Percentiles rank a stretch among this genome's conserved stretches.
phyloP scores from a whole-genome alignment of 2,113 vertebrate genomes.

The Ardeotis arabs region DNA sequence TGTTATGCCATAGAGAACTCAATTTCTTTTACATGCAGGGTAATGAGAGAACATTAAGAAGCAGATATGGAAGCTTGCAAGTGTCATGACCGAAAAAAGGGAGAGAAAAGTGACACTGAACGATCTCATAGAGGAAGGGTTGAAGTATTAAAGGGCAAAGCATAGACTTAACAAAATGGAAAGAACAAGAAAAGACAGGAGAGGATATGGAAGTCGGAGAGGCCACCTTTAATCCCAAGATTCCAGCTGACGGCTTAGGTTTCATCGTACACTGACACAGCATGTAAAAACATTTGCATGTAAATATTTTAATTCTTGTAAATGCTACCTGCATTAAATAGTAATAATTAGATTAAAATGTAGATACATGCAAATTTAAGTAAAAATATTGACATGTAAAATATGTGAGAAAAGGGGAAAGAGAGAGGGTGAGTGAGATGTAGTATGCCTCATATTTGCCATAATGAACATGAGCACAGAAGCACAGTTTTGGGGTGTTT shows the following conservation, averaged over 20 bases:
- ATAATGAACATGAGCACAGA: not conserved
- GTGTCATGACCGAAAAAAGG: not conserved
- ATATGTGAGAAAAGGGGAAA: not conserved
- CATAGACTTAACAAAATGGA: not conserved
- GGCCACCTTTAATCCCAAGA: not conserved
- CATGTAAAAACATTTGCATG: not conserved
- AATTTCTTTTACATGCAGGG: not conserved
- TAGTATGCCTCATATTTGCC: not conserved
- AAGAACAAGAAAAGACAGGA: not conserved
- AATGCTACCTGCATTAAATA: not conserved
- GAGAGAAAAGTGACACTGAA: not conserved
- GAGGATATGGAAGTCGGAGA: not conserved
- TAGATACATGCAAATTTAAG: not conserved
- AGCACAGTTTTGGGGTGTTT: not conserved
- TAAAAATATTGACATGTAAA: not conserved
- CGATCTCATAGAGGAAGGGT: not conserved
- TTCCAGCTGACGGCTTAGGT: not conserved
- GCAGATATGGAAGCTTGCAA: not conserved
- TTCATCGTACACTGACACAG: not conserved
- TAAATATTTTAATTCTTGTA: not conserved
- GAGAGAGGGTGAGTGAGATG: accelerated
- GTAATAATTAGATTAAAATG: not conserved
- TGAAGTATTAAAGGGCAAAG: not conserved
- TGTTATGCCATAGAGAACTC: not conserved
- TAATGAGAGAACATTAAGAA: not conserved